phyloP scores from a whole-genome alignment of 1,140 invertebrate species.

The Bombus fervidus region DNA sequence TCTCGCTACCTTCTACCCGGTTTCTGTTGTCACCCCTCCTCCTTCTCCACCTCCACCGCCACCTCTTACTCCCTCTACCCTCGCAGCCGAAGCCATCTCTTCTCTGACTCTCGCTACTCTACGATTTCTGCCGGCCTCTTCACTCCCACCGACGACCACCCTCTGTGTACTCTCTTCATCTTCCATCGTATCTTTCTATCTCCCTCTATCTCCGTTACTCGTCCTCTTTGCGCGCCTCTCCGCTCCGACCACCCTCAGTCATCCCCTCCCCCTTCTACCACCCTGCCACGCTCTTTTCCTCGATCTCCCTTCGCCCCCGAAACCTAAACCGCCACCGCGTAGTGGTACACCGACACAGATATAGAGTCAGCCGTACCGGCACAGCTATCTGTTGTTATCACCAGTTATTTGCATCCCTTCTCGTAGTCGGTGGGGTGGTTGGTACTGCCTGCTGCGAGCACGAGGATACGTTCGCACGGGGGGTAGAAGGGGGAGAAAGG shows the following conservation, averaged over 20 bases:
- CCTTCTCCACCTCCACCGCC: constrained; percentile 28
- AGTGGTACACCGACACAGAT: constrained; percentile 63
- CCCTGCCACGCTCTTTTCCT: constrained; percentile 36
- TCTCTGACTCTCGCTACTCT: constrained; percentile 60
- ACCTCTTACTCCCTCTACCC: constrained; percentile 6
- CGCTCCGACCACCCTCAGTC: constrained; percentile 1
- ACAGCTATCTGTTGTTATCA: constrained; percentile 81
- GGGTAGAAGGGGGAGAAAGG: not conserved
- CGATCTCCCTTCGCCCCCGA: constrained; percentile 51
- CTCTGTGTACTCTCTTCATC: constrained; percentile 36
- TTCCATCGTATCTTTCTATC: constrained; percentile 16
- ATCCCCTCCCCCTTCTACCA: constrained; percentile 1
- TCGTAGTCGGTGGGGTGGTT: constrained; percentile 65
- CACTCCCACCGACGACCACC: constrained; percentile 33
- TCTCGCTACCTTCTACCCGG: constrained; percentile 57
- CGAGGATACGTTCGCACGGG: constrained; percentile 35
- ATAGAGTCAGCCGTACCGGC: constrained; percentile 59
- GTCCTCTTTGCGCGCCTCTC: not conserved
- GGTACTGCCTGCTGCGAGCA: constrained; percentile 57
- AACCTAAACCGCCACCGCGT: constrained; percentile 63
- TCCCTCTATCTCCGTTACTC: not conserved
- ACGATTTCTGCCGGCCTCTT: constrained; percentile 58
- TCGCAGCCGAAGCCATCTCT: constrained; percentile 43
- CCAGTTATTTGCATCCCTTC: constrained; percentile 81
- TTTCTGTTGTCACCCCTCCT: constrained; percentile 72